A percentile compares a stretch with the other conserved stretches of the same genome.
These are phyloP conservation scores for Cyclophora albipunctata DNA, from an alignment of 2,888 invertebrate species.

Conservation along the genomic window DNA sequence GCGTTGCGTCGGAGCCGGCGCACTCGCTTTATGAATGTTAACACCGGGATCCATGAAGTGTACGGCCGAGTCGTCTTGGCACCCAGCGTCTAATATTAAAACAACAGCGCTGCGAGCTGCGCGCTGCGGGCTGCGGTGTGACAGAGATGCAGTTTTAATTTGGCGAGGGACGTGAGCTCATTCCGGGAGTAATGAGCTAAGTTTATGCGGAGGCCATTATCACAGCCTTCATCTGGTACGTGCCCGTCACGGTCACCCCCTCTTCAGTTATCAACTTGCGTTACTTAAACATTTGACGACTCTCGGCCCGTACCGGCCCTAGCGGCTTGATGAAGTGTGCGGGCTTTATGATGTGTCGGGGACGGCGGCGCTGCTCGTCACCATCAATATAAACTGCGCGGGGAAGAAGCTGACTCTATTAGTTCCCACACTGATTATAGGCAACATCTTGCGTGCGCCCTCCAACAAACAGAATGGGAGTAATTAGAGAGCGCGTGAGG, in stretches of 20 bases:
- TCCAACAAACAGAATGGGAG: conserved; percentile 20
- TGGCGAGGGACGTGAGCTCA: not conserved
- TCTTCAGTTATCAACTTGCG: not conserved
- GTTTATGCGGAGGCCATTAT: not conserved
- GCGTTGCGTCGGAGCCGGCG: too few species aligned
- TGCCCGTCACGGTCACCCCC: not conserved
- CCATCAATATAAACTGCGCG: too few species aligned
- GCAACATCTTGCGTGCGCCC: not conserved
- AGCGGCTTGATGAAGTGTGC: not conserved
- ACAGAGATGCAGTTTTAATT: not conserved
- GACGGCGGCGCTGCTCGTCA: too few species aligned
- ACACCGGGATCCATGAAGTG: too few species aligned
- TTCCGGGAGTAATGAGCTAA: not conserved
- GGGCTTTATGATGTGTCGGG: too few species aligned
- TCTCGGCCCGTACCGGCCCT: not conserved
- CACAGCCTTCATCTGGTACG: not conserved
- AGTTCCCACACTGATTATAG: too few species aligned
- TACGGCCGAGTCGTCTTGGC: too few species aligned
- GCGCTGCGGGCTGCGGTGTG: not conserved
- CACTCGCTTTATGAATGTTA: too few species aligned
- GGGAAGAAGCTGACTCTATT: too few species aligned
- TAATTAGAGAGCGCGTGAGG: conserved; percentile 14
- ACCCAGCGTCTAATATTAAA: too few species aligned
- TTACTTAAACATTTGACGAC: not conserved
- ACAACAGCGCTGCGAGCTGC: not conserved